A percentile compares a stretch with the other conserved stretches of the same genome.
phyloP scores from a whole-genome alignment of 2,113 vertebrate species.

The Trogon surrucura region DNA sequence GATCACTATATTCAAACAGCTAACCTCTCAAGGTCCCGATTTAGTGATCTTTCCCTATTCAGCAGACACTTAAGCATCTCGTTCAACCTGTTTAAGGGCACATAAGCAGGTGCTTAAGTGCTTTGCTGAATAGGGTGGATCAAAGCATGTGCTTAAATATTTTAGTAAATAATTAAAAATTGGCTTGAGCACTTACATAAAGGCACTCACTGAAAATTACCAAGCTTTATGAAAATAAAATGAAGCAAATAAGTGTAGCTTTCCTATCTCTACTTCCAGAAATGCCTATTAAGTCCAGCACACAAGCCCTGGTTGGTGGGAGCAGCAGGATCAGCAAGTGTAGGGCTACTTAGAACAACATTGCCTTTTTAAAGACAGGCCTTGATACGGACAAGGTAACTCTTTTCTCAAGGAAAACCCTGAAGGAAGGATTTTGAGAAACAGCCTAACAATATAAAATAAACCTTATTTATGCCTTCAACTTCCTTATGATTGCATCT shows the following conservation, averaged over 20 bases:
- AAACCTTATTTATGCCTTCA: background rate
- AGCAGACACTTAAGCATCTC: background rate
- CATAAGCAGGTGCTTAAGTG: constrained; percentile 20
- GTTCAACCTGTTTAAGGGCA: background rate
- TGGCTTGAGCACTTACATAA: constrained; percentile 14
- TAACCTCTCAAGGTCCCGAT: background rate
- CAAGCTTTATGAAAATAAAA: constrained; percentile 35
- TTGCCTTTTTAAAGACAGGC: background rate
- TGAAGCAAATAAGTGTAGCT: constrained; percentile 4
- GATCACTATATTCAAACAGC: background rate
- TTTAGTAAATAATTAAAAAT: constrained; percentile 60
- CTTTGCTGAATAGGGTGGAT: constrained; percentile 25
- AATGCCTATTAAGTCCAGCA: background rate
- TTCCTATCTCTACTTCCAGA: constrained; percentile 23
- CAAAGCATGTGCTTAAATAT: constrained; percentile 32
- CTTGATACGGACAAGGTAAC: background rate
- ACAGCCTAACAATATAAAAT: background rate
- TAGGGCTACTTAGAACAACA: background rate
- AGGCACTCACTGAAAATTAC: constrained; percentile 40
- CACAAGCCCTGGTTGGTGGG: background rate
- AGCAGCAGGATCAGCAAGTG: background rate
- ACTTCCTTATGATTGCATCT: background rate
- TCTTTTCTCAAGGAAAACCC: background rate
- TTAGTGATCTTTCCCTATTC: background rate
- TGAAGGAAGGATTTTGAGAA: background rate